phyloP scores from a whole-genome alignment of 2,113 vertebrate genomes.

The Mobula hypostoma region DNA sequence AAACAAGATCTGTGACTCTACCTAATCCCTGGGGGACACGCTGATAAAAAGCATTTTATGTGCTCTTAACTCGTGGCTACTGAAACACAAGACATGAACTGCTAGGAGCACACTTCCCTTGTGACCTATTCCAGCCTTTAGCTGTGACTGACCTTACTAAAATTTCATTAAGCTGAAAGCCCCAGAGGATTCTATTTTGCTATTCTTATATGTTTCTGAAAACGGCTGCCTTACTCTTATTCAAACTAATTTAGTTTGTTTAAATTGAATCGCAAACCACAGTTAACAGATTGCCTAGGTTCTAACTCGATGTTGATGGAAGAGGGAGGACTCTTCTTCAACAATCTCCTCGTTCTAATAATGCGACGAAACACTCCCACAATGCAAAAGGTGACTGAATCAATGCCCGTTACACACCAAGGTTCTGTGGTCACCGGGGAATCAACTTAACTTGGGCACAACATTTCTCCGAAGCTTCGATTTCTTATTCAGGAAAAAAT shows the following conservation, averaged over 20 bases:
- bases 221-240: neutral
- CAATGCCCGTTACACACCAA: neutral
- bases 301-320: neutral
- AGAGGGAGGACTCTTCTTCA: neutral
- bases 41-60: neutral
- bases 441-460: neutral
- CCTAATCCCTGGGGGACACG: neutral
- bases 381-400: neutral
- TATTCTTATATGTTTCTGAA: neutral
- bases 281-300: neutral
- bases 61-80: neutral
- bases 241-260: slow-evolving; percentile 15
- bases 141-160: neutral
- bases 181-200: neutral
- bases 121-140: slow-evolving; percentile 21
- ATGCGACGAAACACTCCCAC: no score
- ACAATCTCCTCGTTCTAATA: neutral
- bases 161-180: slow-evolving; percentile 7
- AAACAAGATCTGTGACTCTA: neutral
- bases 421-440: neutral
- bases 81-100: slow-evolving; percentile 11
- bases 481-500: neutral
- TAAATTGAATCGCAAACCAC: slow-evolving; percentile 16
- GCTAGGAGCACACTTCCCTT: neutral
- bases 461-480: neutral